These are phyloP conservation scores for Opisthograptis luteolata DNA, from an alignment of 2,888 invertebrate genomes.

Conservation along the genomic window DNA sequence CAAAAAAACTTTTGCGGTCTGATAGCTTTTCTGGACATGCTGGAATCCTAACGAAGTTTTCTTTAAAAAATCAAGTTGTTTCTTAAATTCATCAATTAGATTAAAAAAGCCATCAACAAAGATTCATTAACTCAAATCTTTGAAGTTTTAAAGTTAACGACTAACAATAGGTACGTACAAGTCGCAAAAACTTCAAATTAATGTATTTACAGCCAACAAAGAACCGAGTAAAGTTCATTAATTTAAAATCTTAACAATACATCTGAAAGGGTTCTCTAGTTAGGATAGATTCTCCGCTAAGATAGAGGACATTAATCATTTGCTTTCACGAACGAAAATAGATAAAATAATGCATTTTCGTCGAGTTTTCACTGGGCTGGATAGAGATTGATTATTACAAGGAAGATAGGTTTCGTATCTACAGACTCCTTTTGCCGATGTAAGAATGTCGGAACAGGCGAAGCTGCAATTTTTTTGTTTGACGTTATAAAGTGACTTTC, in stretches of 20 bases:
- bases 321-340: constrained; percentile 39
- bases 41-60: no score
- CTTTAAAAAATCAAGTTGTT: no score
- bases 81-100: no score
- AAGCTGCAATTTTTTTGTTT: no score
- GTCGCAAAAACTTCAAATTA: constrained; percentile 42
- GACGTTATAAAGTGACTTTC: no score
- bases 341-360: constrained; percentile 44
- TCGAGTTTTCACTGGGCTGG: constrained; percentile 31
- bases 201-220: constrained; percentile 53
- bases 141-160: constrained; percentile 30
- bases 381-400: constrained; percentile 35
- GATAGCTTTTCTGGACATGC: no score
- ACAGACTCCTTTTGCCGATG: no score
- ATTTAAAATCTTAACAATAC: constrained; percentile 65
- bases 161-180: constrained; percentile 24
- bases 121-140: background rate
- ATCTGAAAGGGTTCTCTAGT: constrained; percentile 48
- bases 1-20: no score
- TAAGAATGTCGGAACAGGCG: no score
- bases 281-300: constrained; percentile 38
- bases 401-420: background rate
- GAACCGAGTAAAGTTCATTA: constrained; percentile 53
- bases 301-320: constrained; percentile 52
- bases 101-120: no score